Evolutionary conservation across 2,888 invertebrate genomes (phyloP).

Genomic region (Scrobipalpa atriplicella): DNA sequence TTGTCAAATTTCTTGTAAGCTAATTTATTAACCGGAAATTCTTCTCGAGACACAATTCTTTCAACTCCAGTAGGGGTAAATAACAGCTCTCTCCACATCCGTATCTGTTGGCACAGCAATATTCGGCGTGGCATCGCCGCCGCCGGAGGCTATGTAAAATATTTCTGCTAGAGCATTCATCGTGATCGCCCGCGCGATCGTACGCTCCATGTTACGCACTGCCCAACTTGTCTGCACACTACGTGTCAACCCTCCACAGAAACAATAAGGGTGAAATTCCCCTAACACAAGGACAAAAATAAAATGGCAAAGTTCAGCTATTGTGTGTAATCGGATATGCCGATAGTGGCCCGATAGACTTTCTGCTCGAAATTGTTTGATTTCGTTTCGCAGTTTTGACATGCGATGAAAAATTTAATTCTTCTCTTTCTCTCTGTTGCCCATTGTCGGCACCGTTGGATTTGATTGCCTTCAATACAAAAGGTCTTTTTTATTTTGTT

Average conservation of each 20-base stretch:
- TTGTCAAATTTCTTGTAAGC: too few relatives aligned
- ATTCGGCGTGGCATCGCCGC: slow-evolving; percentile 69
- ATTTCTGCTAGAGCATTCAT: slow-evolving; percentile 82
- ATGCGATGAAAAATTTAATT: slow-evolving; percentile 41
- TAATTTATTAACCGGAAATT: too few relatives aligned
- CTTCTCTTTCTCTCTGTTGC: slow-evolving; percentile 23
- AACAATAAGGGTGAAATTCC: slow-evolving; percentile 50
- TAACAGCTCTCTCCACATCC: slow-evolving; percentile 57
- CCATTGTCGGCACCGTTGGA: slow-evolving; percentile 16
- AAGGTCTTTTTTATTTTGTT: background rate
- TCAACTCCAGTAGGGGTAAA: slow-evolving; percentile 27
- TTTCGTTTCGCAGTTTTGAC: slow-evolving; percentile 58
- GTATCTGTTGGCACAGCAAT: slow-evolving; percentile 77
- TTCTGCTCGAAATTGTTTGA: slow-evolving; percentile 68
- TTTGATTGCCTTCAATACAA: slow-evolving; percentile 7
- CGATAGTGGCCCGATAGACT: slow-evolving; percentile 69
- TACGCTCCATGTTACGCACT: slow-evolving; percentile 64
- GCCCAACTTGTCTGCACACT: slow-evolving; percentile 49
- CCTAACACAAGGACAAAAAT: slow-evolving; percentile 33
- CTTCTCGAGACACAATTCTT: background rate
- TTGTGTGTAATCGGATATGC: slow-evolving; percentile 73
- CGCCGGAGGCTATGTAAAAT: slow-evolving; percentile 80
- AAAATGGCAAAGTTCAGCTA: slow-evolving; percentile 60
- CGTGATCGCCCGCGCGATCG: slow-evolving; percentile 78
- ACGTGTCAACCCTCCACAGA: slow-evolving; percentile 45